Percentiles rank a stretch among this genome's conserved stretches.
Conservation (phyloP, 2,797 vertebrate species). For the Falco naumanni region DNA sequence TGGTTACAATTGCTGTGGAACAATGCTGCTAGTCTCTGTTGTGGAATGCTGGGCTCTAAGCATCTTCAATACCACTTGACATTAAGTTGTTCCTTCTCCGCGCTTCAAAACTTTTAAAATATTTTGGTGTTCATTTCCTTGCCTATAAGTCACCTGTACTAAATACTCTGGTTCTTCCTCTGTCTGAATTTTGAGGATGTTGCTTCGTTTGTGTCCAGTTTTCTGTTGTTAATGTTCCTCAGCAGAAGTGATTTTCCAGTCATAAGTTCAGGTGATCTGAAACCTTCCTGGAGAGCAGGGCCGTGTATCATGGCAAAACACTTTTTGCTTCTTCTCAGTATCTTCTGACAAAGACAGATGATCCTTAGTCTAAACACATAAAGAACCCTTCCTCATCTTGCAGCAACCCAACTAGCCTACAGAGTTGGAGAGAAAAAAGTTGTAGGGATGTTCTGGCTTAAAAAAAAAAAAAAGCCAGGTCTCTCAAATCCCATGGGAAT, state of each 20-base stretch:
- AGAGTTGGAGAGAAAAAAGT: neutral
- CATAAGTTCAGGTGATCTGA: neutral
- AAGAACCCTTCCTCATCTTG: neutral
- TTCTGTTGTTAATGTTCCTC: neutral
- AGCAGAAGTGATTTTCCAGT: neutral
- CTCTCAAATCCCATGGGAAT: neutral
- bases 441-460: neutral
- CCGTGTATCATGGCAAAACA: fast-evolving
- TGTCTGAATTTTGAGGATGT: neutral
- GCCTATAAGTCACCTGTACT: neutral
- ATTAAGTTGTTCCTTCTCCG: neutral
- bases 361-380: neutral
- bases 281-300: neutral
- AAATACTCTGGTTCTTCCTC: neutral
- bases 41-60: neutral
- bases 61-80: neutral
- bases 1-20: neutral
- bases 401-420: neutral
- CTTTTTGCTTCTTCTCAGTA: neutral
- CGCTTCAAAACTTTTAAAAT: neutral
- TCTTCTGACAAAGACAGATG: neutral
- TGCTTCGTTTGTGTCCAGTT: neutral
- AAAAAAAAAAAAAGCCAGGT: neutral
- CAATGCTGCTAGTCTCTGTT: neutral
- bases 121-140: neutral